A percentile compares a stretch with the other conserved stretches of the same genome.
phyloP scores from a whole-genome alignment of 2,888 invertebrate genomes.

The Cephus rjabovi region DNA sequence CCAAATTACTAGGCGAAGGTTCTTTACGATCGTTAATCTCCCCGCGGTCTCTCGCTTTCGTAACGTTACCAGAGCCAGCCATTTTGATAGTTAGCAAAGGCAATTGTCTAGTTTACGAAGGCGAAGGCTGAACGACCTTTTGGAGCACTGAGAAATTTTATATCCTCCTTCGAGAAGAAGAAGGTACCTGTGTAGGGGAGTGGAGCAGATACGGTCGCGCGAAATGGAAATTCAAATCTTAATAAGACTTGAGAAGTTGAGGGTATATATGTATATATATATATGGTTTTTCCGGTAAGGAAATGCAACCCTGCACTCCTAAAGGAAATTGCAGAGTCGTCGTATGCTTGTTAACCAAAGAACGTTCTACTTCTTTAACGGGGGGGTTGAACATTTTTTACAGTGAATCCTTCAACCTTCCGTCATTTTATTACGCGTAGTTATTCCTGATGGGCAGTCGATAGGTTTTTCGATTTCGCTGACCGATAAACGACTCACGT shows the following conservation, averaged over 20 bases:
- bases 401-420: not conserved
- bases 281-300: not conserved
- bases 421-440: not conserved
- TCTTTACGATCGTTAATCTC: conserved; percentile 45
- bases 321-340: not conserved
- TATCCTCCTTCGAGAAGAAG: not conserved
- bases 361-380: not conserved
- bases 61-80: not conserved
- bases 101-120: not conserved
- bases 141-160: not conserved
- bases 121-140: not conserved
- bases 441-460: not conserved
- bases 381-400: not conserved
- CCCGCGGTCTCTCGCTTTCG: conserved; percentile 1
- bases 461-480: not conserved
- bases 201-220: not conserved
- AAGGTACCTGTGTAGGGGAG: not conserved
- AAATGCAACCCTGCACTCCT: not conserved
- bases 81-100: not conserved
- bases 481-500: not conserved
- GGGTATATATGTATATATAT: not conserved
- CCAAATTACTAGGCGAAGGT: conserved; percentile 42
- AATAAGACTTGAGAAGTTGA: not conserved
- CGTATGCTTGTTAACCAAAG: not conserved
- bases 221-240: not conserved